Conservation (phyloP, 2,888 invertebrate species). For the Eupithecia subumbrata region DNA sequence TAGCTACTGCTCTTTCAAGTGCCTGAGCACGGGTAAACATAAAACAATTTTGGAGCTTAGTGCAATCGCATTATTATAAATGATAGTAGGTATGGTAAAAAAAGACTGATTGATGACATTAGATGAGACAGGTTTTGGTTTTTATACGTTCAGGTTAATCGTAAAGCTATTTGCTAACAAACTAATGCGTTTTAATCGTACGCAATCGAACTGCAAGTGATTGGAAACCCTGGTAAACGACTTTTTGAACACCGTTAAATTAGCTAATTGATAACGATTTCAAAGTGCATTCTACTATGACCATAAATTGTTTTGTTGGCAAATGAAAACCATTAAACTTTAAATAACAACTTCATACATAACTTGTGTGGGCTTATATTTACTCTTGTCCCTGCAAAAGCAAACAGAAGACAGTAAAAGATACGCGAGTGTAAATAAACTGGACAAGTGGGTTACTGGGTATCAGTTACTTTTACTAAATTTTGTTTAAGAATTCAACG, state of each 20-base stretch:
- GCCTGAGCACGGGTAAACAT: neutral
- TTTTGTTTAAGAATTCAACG: neutral
- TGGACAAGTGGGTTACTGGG: neutral
- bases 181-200: neutral
- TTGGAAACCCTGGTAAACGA: neutral
- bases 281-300: constrained; percentile 1
- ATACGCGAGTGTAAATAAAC: constrained; percentile 1
- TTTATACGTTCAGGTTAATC: neutral
- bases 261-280: constrained; percentile 2
- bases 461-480: neutral
- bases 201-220: neutral
- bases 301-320: neutral
- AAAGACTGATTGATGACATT: neutral
- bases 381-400: neutral
- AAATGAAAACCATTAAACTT: neutral
- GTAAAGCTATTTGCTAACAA: neutral
- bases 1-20: neutral
- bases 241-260: constrained; percentile 1
- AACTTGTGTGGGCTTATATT: neutral
- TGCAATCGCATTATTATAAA: neutral
- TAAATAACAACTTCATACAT: neutral
- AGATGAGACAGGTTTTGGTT: neutral
- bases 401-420: neutral
- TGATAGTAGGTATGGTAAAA: neutral
- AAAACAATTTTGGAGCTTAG: neutral